Percentiles rank a stretch among this genome's conserved stretches.
These are phyloP conservation scores for Sternotherus odoratus DNA, from an alignment of 2,797 vertebrate genomes.

Conservation along the genomic window DNA sequence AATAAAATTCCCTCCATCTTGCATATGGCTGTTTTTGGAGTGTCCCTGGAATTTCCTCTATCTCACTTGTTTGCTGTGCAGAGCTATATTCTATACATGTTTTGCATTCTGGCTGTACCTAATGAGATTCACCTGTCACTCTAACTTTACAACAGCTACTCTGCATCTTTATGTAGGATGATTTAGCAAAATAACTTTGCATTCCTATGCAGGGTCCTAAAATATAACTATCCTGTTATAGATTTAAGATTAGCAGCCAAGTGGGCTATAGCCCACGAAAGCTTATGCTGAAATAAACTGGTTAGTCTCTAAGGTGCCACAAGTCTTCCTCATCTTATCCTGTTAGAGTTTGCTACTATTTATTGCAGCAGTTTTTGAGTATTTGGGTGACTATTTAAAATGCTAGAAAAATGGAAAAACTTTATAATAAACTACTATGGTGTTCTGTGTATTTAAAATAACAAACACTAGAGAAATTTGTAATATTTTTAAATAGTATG, in stretches of 20 bases:
- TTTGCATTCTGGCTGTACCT: neutral
- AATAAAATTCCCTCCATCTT: no score
- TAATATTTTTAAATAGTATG: fast-evolving
- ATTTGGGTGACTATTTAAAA: fast-evolving
- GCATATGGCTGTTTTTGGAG: neutral
- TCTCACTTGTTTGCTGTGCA: neutral
- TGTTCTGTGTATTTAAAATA: neutral
- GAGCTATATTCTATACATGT: neutral
- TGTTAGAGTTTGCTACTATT: neutral
- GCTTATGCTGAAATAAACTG: no score
- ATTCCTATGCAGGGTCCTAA: no score
- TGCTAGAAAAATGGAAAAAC: neutral
- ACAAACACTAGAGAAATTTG: fast-evolving
- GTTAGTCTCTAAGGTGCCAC: no score
- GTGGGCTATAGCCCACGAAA: no score
- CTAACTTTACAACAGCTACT: neutral
- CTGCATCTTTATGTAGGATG: fast-evolving
- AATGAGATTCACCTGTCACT: neutral
- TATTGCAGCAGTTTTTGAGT: neutral
- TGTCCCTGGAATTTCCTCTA: neutral
- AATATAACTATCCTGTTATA: neutral
- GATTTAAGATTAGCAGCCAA: no score
- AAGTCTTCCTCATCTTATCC: no score
- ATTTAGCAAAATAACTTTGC: fast-evolving
- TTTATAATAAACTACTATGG: fast-evolving